Base-by-base conservation (phyloP, 2,797 vertebrate genomes). In the Mus spretus region DNA sequence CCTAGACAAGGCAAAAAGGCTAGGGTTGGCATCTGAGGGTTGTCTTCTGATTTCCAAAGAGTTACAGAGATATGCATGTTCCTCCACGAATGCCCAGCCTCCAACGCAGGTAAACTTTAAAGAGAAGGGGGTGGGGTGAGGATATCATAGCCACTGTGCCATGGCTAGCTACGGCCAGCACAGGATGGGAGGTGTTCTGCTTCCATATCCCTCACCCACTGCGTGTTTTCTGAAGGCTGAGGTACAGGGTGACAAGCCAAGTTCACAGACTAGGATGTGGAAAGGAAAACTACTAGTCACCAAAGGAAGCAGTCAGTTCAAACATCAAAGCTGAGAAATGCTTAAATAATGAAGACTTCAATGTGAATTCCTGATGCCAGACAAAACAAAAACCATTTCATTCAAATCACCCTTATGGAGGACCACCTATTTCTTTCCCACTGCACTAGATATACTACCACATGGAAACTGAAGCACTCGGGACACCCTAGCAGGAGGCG, bases 241-340 rank as follows among this genome's bases (percentile, higher is more conserved):
- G 6, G 59, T 14, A 14, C 37, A 20, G 22, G 78, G 15, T 83
- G 59, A 78, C 1, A 28, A 81, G 67, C 59, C 37, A 72, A 59
- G 63, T 67, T 63, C 61, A 77, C 0, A 67, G 34, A 59, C 40
- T 31, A 74, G 13, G 37, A 65, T 70, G 82, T 92, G 19, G 72
- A 44, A 74, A 82, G 26, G 72, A 77, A 85, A 90, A 95, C n/a
- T 22, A 65, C 75, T 1, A 37, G 55, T 74, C 55, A 85, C 65
- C 28, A 31, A 87, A 37, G 31, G 53, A 85, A 89, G 86, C 3
- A 34, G 75, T 59, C 40, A 40, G 86, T 67, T 86, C 28, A 40
- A 92, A 82, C 37, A 77, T 4, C 61, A 82, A 80, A 94, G 67
- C 61, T 67, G 40, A 96, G 89, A 84, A 87, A 72, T 22, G 59